These are phyloP conservation scores for Erythrocercus mccallii DNA, from an alignment of 2,113 vertebrate species.

Conservation along the genomic window DNA sequence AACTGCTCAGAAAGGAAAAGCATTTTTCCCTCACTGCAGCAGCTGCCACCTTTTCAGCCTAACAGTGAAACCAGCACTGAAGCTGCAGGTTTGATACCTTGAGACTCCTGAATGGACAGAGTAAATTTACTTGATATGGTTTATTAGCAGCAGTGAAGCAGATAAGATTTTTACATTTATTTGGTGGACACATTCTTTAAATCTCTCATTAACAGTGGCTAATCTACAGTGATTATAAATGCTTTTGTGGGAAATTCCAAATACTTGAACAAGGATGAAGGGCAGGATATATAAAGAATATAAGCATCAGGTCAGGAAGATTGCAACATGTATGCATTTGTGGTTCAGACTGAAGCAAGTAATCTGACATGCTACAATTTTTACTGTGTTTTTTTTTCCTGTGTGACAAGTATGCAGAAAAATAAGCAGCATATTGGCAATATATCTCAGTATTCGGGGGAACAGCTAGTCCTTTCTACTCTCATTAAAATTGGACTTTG, in stretches of 20 bases:
- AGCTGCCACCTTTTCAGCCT: not conserved
- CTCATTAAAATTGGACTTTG: not conserved
- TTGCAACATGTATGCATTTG: not conserved
- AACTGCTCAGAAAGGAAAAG: not conserved
- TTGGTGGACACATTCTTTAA: slow-evolving; percentile 10
- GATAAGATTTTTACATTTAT: not conserved
- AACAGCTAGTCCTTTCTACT: not conserved
- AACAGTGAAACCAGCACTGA: not conserved
- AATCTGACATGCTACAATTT: not conserved
- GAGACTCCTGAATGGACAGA: not conserved
- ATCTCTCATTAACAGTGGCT: not conserved
- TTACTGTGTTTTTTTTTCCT: not conserved
- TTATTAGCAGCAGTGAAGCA: slow-evolving; percentile 29
- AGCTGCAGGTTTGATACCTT: not conserved
- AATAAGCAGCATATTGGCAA: not conserved
- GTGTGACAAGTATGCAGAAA: not conserved
- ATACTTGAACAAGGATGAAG: not conserved
- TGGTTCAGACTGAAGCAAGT: not conserved
- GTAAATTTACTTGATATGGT: not conserved
- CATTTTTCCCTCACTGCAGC: not conserved
- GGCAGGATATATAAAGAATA: not conserved
- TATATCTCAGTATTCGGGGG: not conserved
- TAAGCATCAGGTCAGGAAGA: not conserved
- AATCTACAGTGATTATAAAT: not conserved
- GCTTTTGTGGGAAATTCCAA: slow-evolving; percentile 2